A percentile compares a stretch with the other conserved stretches of the same genome.
phyloP scores from a whole-genome alignment of 2,888 invertebrate species.

The Lithophane semibrunnea region DNA sequence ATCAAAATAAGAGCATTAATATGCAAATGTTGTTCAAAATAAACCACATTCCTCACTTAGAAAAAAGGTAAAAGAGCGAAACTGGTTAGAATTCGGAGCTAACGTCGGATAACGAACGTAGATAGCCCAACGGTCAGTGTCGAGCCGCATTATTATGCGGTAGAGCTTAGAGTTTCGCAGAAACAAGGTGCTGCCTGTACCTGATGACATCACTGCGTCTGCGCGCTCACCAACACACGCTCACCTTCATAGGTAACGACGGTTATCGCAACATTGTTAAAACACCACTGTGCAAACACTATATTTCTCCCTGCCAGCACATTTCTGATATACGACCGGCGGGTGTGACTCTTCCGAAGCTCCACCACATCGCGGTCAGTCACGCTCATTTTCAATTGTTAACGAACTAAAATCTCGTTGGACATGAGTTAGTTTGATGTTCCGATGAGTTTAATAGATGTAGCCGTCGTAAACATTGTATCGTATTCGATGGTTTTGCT shows the following conservation, averaged over 20 bases:
- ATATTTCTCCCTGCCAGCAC: conserved; percentile 51
- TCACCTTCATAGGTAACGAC: conserved; percentile 78
- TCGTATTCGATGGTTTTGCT: background rate
- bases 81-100: conserved; percentile 82
- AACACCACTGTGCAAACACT: conserved; percentile 53
- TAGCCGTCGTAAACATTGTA: conserved; percentile 31
- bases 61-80: conserved; percentile 77
- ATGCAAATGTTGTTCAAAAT: conserved; percentile 61
- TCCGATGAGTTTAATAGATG: conserved; percentile 59
- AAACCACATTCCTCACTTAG: conserved; percentile 68
- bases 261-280: conserved; percentile 66
- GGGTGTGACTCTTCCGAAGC: conserved; percentile 70
- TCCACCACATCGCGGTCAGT: conserved; percentile 76
- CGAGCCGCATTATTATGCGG: conserved; percentile 85
- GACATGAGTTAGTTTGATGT: conserved; percentile 66
- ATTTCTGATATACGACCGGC: conserved; percentile 59
- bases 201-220: conserved; percentile 85
- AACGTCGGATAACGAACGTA: conserved; percentile 76
- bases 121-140: conserved; percentile 77
- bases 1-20: conserved; percentile 46
- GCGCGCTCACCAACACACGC: conserved; percentile 74
- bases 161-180: conserved; percentile 84
- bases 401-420: conserved; percentile 75
- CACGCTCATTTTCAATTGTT: conserved; percentile 85
- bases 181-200: conserved; percentile 81